Evolutionary conservation across 2,888 invertebrate genomes (phyloP).

Genomic region (Pollenia labialis): DNA sequence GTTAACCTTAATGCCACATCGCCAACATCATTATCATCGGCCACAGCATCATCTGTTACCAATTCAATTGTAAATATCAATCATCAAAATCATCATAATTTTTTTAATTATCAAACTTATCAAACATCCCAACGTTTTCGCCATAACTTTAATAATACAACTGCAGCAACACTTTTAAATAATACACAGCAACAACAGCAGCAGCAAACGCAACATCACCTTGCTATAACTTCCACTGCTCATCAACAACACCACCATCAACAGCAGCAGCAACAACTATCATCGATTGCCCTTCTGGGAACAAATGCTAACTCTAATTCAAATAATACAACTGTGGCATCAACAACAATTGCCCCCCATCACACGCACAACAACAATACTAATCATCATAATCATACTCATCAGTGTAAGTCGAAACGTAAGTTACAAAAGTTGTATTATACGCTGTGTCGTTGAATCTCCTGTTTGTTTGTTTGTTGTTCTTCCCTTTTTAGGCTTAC

Average conservation of each 20-base stretch:
- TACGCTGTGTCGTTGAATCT: conserved; percentile 83
- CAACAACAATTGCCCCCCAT: conserved; percentile 62
- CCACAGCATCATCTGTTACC: conserved; percentile 70
- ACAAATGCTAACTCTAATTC: conserved; percentile 45
- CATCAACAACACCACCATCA: conserved; percentile 53
- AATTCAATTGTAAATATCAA: conserved; percentile 81
- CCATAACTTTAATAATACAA: conserved; percentile 64
- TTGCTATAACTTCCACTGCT: conserved; percentile 35
- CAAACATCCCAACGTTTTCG: conserved; percentile 70
- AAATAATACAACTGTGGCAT: conserved; percentile 30
- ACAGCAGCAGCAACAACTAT: conserved; percentile 44
- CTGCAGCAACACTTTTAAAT: conserved; percentile 51
- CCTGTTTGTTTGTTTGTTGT: conserved; percentile 41
- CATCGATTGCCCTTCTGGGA: conserved; percentile 35
- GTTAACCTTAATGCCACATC: conserved; percentile 74
- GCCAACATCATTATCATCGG: conserved; percentile 73
- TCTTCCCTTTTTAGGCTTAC: conserved; percentile 1
- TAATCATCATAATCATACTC: conserved; percentile 76
- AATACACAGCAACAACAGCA: conserved; percentile 59
- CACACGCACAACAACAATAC: conserved; percentile 66
- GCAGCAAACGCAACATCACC: conserved; percentile 58
- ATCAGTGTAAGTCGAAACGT: conserved; percentile 82
- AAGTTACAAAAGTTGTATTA: conserved; percentile 84
- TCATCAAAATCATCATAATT: conserved; percentile 75
- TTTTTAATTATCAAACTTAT: conserved; percentile 76